Conservation (phyloP, 1,140 invertebrate genomes). For the Drosophila quadrilineata region DNA sequence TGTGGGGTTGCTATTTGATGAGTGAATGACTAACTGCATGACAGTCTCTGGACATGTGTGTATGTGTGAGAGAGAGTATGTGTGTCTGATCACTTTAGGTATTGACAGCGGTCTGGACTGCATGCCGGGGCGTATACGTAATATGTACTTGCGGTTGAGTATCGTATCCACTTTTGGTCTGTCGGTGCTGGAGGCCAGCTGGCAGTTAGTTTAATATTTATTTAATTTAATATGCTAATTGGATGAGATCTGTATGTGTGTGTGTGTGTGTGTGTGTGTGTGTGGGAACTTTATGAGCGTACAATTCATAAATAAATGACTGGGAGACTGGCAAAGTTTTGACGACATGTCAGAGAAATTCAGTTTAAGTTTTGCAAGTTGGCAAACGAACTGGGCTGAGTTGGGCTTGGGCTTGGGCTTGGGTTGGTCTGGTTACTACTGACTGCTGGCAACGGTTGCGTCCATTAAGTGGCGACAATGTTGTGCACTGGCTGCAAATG, state of each 20-base stretch:
- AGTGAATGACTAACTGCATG: constrained; percentile 78
- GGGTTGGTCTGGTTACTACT: too few species aligned
- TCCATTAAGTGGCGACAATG: neutral
- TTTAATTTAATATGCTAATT: constrained; percentile 81
- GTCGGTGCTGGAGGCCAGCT: constrained; percentile 15
- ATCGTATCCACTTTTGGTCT: neutral
- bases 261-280: constrained; percentile 23
- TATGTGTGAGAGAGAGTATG: constrained; percentile 8
- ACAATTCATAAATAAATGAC: constrained; percentile 78
- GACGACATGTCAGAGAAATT: constrained; percentile 68
- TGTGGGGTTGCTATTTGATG: constrained; percentile 54
- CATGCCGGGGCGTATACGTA: constrained; percentile 50
- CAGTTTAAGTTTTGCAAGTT: constrained; percentile 54
- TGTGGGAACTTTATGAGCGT: constrained; percentile 66
- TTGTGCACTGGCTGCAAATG: constrained; percentile 5
- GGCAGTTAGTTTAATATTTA: constrained; percentile 80
- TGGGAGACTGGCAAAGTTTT: constrained; percentile 60
- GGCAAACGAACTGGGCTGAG: constrained; percentile 4
- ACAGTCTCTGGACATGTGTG: constrained; percentile 43
- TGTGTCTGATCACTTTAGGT: constrained; percentile 72
- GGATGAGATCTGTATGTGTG: constrained; percentile 66
- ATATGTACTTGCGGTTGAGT: constrained; percentile 9
- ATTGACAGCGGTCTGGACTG: constrained; percentile 66
- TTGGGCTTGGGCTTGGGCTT: neutral
- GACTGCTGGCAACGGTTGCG: too few species aligned